Conservation (phyloP, 2,888 invertebrate species). For the Tortrix viridana region DNA sequence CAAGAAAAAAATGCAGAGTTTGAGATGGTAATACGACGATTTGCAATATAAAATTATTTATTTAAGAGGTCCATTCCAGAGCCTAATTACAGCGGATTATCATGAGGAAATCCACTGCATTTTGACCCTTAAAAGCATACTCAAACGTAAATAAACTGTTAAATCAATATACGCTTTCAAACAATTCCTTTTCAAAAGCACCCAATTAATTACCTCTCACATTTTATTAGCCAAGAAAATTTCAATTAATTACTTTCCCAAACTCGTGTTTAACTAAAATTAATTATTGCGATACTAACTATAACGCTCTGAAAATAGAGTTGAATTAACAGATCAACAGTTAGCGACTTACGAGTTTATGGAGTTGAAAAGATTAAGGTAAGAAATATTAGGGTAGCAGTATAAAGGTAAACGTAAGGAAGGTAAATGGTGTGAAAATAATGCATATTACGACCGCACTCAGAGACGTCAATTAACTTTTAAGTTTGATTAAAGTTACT, state of each 20-base stretch:
- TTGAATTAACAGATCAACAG: neutral
- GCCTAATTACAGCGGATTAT: no score
- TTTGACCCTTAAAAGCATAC: neutral
- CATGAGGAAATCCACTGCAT: no score
- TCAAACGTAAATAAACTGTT: neutral
- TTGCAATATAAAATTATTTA: no score
- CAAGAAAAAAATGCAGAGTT: no score
- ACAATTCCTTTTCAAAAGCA: constrained; percentile 22
- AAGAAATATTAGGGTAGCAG: constrained; percentile 28
- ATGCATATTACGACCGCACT: no score
- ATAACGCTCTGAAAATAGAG: neutral
- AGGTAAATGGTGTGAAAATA: constrained; percentile 27
- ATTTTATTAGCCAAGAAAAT: constrained; percentile 15
- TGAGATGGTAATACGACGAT: no score
- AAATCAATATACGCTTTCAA: constrained; percentile 11
- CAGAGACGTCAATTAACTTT: no score
- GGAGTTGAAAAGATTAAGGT: constrained; percentile 9
- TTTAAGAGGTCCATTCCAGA: no score
- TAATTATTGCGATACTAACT: no score
- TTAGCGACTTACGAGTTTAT: neutral
- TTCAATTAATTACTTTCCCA: no score
- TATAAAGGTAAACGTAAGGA: constrained; percentile 25
- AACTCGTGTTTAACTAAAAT: no score
- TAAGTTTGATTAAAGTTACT: no score
- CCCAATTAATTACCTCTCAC: constrained; percentile 28